phyloP scores from a whole-genome alignment of 2,888 invertebrate species.

The Oxyteleia sp. region DNA sequence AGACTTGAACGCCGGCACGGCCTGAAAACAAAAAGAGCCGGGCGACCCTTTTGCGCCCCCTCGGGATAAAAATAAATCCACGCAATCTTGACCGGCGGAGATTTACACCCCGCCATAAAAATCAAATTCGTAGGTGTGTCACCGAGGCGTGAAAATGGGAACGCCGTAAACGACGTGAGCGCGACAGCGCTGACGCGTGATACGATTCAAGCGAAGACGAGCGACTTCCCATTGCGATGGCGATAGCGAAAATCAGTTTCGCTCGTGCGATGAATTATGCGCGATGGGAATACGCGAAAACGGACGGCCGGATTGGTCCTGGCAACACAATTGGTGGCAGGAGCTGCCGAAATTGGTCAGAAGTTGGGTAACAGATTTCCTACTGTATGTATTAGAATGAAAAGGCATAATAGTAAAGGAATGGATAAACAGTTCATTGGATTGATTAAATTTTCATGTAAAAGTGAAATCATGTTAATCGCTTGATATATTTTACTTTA shows the following conservation, averaged over 20 bases:
- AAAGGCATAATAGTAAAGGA: no score
- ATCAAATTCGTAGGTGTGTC: slow-evolving; percentile 57
- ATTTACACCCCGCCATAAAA: slow-evolving; percentile 44
- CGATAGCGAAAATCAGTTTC: slow-evolving; percentile 53
- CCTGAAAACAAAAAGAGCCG: slow-evolving; percentile 2
- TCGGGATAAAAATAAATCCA: slow-evolving; percentile 32
- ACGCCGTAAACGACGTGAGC: slow-evolving; percentile 28
- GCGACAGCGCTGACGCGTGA: slow-evolving; percentile 57
- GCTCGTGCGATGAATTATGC: slow-evolving; percentile 48
- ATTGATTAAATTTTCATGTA: no score
- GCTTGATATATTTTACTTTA: no score
- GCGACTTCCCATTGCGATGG: slow-evolving; percentile 53
- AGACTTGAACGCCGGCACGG: no score
- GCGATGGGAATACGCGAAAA: slow-evolving; percentile 5
- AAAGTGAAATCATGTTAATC: no score
- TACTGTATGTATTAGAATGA: no score
- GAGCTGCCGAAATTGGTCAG: neutral
- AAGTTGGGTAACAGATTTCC: no score
- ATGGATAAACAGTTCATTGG: no score
- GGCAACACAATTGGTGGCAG: neutral
- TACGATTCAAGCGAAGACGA: slow-evolving; percentile 44
- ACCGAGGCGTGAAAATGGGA: slow-evolving; percentile 38
- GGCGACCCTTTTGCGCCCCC: neutral
- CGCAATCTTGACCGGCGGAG: slow-evolving; percentile 37
- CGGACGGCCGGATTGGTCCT: neutral